Evolutionary conservation across 92 coral and sea anemone genomes (phyloP).

Genomic region (Plumapathes pennacea): DNA sequence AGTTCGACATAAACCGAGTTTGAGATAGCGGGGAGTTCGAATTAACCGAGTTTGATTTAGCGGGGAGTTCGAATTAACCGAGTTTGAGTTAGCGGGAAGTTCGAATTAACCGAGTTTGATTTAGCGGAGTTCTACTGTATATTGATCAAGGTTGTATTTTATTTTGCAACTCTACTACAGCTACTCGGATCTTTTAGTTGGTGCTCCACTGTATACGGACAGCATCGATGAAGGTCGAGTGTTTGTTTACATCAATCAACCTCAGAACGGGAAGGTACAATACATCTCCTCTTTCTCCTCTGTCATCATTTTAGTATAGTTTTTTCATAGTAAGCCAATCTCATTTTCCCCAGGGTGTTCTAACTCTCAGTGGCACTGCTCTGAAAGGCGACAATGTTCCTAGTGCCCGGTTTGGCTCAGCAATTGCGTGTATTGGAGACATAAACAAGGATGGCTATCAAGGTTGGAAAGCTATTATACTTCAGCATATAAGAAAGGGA

Average conservation of each 20-base stretch:
- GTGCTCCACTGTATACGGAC: constrained; percentile 74
- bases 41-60: no score
- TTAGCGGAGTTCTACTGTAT: no score
- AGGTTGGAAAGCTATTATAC: constrained; percentile 47
- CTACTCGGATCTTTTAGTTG: constrained; percentile 79
- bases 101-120: no score
- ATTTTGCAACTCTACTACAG: constrained; percentile 18
- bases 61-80: no score
- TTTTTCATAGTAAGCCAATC: no score
- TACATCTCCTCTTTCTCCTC: no score
- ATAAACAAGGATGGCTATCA: constrained; percentile 71
- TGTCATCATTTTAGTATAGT: no score
- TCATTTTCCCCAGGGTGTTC: constrained; percentile 53
- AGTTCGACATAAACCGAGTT: no score
- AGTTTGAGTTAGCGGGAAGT: no score
- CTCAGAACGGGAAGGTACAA: constrained; percentile 59
- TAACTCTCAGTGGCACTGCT: constrained; percentile 38
- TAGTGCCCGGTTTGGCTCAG: constrained; percentile 77
- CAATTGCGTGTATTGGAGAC: constrained; percentile 79
- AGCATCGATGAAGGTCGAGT: constrained; percentile 77
- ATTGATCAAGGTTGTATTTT: no score
- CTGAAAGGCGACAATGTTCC: constrained; percentile 59
- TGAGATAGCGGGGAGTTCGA: no score
- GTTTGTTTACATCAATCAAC: constrained; percentile 73
- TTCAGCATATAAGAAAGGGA: no score